Conservation (phyloP, 2,888 invertebrate species). For the Argyresthia albistria region DNA sequence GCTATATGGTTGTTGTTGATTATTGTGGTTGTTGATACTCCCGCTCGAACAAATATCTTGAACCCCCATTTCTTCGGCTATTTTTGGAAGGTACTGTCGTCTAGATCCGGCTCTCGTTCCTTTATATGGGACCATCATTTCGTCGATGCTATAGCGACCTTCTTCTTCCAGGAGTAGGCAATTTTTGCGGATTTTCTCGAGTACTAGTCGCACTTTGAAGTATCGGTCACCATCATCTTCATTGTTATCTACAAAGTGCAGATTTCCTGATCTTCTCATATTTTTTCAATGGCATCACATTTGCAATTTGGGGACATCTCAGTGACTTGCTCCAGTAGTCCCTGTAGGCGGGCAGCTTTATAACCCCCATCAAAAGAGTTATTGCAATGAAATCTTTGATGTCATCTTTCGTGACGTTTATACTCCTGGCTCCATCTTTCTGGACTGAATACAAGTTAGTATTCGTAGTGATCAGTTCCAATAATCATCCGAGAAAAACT, state of each 20-base stretch:
- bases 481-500: background rate
- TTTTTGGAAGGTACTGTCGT: slow-evolving; percentile 22
- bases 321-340: background rate
- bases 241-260: background rate
- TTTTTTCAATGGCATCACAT: background rate
- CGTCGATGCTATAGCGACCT: slow-evolving; percentile 21
- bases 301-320: background rate
- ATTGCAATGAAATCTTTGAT: background rate
- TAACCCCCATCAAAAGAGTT: background rate
- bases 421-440: background rate
- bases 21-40: too few relatives aligned
- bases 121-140: slow-evolving; percentile 31
- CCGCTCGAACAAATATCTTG: slow-evolving; percentile 19
- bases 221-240: background rate
- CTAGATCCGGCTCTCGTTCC: slow-evolving; percentile 22
- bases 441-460: background rate
- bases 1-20: too few relatives aligned
- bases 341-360: background rate
- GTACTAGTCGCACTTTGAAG: background rate
- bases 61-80: slow-evolving; percentile 24
- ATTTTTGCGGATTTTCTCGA: slow-evolving; percentile 4
- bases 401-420: background rate
- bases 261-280: background rate
- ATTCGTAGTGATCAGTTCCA: background rate
- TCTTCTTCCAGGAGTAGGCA: slow-evolving; percentile 15